These are phyloP conservation scores for Hylyphantes graminicola DNA, from an alignment of 1,140 invertebrate genomes.

Conservation along the genomic window DNA sequence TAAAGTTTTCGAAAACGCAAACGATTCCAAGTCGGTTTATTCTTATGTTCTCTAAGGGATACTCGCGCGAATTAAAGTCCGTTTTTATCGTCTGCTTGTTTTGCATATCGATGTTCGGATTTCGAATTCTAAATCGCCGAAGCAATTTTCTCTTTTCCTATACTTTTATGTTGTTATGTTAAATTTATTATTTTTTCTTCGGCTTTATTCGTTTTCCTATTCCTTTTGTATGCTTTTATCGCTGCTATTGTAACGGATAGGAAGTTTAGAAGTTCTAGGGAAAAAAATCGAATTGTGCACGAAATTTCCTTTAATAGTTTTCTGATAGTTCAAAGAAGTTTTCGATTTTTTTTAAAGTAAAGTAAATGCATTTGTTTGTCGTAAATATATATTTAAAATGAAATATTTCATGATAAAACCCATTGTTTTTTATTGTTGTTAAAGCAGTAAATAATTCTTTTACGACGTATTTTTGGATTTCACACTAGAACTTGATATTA, in stretches of 20 bases:
- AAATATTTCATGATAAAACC: too few relatives aligned
- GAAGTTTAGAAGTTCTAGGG: neutral
- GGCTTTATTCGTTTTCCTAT: slow-evolving; percentile 10
- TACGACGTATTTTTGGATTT: too few relatives aligned
- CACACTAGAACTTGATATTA: too few relatives aligned
- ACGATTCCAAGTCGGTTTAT: slow-evolving; percentile 33
- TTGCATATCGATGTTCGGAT: slow-evolving; percentile 49
- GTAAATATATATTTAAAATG: too few relatives aligned
- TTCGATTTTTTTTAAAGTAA: neutral
- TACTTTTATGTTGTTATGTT: neutral
- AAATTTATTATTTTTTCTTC: neutral
- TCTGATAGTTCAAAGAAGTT: slow-evolving; percentile 24
- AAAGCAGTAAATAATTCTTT: too few relatives aligned
- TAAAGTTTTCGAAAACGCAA: slow-evolving; percentile 23
- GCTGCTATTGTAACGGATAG: neutral
- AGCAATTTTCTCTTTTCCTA: neutral
- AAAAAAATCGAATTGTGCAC: neutral
- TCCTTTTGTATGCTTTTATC: neutral
- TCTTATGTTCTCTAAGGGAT: slow-evolving; percentile 11
- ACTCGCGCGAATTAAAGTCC: slow-evolving; percentile 40
- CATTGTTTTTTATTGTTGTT: too few relatives aligned
- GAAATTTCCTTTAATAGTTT: slow-evolving; percentile 28
- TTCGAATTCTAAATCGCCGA: slow-evolving; percentile 26
- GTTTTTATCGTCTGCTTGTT: slow-evolving; percentile 45
- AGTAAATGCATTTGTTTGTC: too few relatives aligned